Evolutionary conservation across 1,140 invertebrate genomes (phyloP).

Genomic region (Ceratitis capitata): DNA sequence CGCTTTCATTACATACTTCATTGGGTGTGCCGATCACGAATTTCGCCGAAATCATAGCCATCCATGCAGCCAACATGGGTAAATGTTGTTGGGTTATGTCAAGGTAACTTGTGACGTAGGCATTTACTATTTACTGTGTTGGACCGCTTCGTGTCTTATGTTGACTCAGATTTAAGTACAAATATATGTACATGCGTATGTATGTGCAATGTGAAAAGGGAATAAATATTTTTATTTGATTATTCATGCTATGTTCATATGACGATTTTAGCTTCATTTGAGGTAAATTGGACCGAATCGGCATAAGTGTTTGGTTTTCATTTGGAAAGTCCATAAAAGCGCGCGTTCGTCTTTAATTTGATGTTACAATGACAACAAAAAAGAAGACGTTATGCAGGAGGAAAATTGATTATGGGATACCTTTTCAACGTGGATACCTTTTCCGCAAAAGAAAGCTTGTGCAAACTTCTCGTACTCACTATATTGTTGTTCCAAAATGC

Average conservation of each 20-base stretch:
- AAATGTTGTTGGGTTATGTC: slow-evolving; percentile 39
- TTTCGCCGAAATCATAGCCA: not conserved
- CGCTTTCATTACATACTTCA: slow-evolving; percentile 24
- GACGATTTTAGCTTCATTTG: not conserved
- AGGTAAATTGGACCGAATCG: too few species aligned
- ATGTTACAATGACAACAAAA: too few species aligned
- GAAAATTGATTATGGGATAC: too few species aligned
- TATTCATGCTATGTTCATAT: not conserved
- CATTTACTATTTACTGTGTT: not conserved
- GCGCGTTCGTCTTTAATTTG: too few species aligned
- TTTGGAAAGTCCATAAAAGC: not conserved
- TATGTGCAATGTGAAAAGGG: too few species aligned
- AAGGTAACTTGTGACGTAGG: slow-evolving; percentile 45
- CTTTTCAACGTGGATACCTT: too few species aligned
- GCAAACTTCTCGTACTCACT: too few species aligned
- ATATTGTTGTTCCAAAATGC: too few species aligned
- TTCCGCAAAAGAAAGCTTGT: too few species aligned
- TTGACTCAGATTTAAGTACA: not conserved
- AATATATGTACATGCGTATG: too few species aligned
- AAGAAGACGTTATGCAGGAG: too few species aligned
- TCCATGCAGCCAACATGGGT: not conserved
- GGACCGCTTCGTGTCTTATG: not conserved
- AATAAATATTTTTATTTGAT: not conserved
- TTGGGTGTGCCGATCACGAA: slow-evolving; percentile 32
- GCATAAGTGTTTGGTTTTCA: not conserved